A percentile compares a stretch with the other conserved stretches of the same genome.
Conservation (phyloP, 2,888 invertebrate genomes). For the Axea sp. region DNA sequence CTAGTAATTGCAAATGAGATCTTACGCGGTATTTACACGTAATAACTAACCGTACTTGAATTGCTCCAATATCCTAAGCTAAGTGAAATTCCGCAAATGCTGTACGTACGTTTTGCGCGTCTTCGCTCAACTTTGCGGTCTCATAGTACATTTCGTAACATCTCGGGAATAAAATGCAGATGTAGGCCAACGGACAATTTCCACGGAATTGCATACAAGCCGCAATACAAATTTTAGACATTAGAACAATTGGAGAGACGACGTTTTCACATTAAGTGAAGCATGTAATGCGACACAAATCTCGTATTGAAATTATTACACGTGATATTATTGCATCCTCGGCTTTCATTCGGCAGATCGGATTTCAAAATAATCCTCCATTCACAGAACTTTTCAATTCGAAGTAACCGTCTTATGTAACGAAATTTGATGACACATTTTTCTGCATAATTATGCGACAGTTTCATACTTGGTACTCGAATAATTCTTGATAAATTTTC, state of each 20-base stretch:
- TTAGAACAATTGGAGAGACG: conserved; percentile 21
- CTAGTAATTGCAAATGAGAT: conserved; percentile 47
- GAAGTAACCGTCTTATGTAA: conserved; percentile 25
- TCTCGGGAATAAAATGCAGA: conserved; percentile 20
- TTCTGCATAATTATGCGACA: background rate
- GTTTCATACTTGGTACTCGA: conserved; percentile 1
- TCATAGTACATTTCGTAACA: conserved; percentile 18
- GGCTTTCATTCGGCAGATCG: conserved; percentile 4
- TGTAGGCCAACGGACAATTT: conserved; percentile 36
- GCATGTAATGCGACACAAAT: conserved; percentile 6
- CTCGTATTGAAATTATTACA: conserved; percentile 1
- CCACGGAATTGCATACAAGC: conserved; percentile 10
- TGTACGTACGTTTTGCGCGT: background rate
- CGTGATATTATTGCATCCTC: background rate
- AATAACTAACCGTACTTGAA: conserved; percentile 14
- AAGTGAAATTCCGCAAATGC: background rate
- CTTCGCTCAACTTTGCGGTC: conserved; percentile 15
- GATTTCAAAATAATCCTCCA: conserved; percentile 14
- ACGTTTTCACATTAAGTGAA: conserved; percentile 4
- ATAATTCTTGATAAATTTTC: too few relatives aligned
- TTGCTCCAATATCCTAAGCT: background rate
- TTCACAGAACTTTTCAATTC: conserved; percentile 30
- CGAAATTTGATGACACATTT: conserved; percentile 40
- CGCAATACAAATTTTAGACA: conserved; percentile 13
- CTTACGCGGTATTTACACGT: conserved; percentile 30